Base-by-base conservation (phyloP, 2,888 invertebrate species). In the Aspidiotus rigidus region DNA sequence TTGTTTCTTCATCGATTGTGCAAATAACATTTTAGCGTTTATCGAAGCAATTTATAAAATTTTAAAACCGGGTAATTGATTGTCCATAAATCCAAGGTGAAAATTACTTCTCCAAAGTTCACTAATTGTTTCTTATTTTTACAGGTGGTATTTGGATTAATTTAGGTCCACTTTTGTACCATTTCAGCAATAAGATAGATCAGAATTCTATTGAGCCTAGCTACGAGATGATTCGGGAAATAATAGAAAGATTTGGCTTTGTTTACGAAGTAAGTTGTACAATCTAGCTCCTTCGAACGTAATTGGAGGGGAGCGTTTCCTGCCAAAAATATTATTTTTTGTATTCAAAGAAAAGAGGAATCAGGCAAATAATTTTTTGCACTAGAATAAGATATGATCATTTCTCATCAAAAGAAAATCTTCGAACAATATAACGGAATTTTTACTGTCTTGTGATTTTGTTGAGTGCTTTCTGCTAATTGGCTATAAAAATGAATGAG, bases 1-100 rank as follows among this genome's bases (percentile, higher is more conserved):
- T 0, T 96, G 97, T 74, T 99, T 99, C 81, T 99, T 99, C 79
- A 91, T 99, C 69, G 99, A 99, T 80, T 99, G 99, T 76, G 97
- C 97, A 0, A 90, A 92, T 71, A 99, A 99, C 78, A 88, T 98
- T 16, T 88, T 97, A 6, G 89, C 90, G 75, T 98, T 97, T 76
- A 87, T 99, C 44, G 94, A 97, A 80, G 86, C 89, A 62, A 97
- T 98, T 77, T 90, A 87, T 79, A 84, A 85, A 75, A 92, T 97
- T 74, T 79, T 99, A 8, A 90, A 89, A 77, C 93, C 94, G 0
- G 96, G 83, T 72, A 81, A 80, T 28, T 28, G 28, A 28, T 28
- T 28, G 28, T 5, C 28, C 28, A 5, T 28, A 5, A 28, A 28
- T 28, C 28, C 1, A 28, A 1, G 28, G 28, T 28, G 28, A 28